A percentile compares a stretch with the other conserved stretches of the same genome.
Evolutionary conservation across 2,113 vertebrate species (phyloP).

Genomic region (Megaceryle maxima): DNA sequence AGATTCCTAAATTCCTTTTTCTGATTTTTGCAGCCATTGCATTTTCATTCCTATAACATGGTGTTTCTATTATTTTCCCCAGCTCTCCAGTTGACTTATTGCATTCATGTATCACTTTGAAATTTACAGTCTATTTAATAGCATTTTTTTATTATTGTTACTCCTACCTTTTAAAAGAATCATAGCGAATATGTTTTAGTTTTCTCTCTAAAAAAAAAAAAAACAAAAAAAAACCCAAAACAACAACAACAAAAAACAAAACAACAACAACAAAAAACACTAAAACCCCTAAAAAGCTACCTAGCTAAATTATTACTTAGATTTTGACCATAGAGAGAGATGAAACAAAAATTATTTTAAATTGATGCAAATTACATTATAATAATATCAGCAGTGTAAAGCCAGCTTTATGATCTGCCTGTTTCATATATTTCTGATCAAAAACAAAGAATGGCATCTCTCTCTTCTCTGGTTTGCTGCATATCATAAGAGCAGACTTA

Average conservation of each 20-base stretch:
- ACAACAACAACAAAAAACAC: no score
- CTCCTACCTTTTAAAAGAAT: slow-evolving; percentile 58
- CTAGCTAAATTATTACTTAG: slow-evolving; percentile 61
- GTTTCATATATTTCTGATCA: slow-evolving; percentile 41
- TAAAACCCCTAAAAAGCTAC: not conserved
- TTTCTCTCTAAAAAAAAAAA: not conserved
- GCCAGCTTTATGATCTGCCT: slow-evolving; percentile 54
- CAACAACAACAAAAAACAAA: no score
- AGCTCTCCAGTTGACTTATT: slow-evolving; percentile 55
- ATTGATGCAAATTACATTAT: slow-evolving; percentile 40
- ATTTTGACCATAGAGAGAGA: slow-evolving; percentile 54
- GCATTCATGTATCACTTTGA: slow-evolving; percentile 65
- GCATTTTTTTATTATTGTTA: slow-evolving; percentile 65
- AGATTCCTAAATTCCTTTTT: not conserved
- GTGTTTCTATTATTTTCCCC: slow-evolving; percentile 64
- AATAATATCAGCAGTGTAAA: slow-evolving; percentile 47
- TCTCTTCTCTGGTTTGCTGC: not conserved
- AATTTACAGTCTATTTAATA: slow-evolving; percentile 74
- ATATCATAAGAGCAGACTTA: not conserved
- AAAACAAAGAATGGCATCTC: not conserved
- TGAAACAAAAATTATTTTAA: slow-evolving; percentile 66
- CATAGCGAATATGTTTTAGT: slow-evolving; percentile 64
- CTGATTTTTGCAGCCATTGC: slow-evolving; percentile 11
- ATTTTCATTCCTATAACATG: not conserved
- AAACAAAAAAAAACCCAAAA: no score